phyloP scores from a whole-genome alignment of 2,888 invertebrate species.

The Pseudanteris insignis region DNA sequence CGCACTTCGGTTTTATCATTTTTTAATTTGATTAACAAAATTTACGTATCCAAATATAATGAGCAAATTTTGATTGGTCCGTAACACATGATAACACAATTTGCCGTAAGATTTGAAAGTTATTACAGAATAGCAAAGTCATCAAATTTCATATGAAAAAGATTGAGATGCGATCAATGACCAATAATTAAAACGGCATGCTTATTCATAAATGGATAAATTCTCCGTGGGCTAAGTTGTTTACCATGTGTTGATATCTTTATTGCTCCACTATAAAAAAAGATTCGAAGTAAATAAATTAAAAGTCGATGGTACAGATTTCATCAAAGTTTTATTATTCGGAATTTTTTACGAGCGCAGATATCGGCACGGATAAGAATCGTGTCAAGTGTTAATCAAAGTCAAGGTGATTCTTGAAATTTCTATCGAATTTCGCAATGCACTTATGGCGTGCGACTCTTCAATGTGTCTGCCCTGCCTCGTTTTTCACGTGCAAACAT shows the following conservation, averaged over 20 bases:
- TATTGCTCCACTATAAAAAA: constrained; percentile 11
- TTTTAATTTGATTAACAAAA: too few species aligned
- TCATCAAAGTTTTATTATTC: constrained; percentile 19
- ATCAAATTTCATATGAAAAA: too few species aligned
- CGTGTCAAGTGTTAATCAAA: constrained; percentile 21
- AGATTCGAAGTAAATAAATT: constrained; percentile 10
- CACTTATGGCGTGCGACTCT: constrained; percentile 8
- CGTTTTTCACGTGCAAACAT: constrained; percentile 15
- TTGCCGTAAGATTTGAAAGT: too few species aligned
- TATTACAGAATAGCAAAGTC: too few species aligned
- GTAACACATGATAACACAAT: too few species aligned
- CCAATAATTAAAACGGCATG: not conserved
- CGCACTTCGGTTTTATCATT: too few species aligned
- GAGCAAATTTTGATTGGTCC: too few species aligned
- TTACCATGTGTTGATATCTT: constrained; percentile 17
- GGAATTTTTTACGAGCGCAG: constrained; percentile 12
- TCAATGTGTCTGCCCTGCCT: constrained; percentile 5
- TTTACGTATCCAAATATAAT: too few species aligned
- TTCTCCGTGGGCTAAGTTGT: not conserved
- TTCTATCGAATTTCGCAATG: constrained; percentile 20
- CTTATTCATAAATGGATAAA: not conserved
- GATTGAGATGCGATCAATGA: not conserved
- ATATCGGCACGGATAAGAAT: constrained; percentile 11
- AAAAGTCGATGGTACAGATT: constrained; percentile 19
- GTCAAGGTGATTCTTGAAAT: constrained; percentile 22